Conservation (phyloP, 2,113 vertebrate species). For the Camelus bactrianus region DNA sequence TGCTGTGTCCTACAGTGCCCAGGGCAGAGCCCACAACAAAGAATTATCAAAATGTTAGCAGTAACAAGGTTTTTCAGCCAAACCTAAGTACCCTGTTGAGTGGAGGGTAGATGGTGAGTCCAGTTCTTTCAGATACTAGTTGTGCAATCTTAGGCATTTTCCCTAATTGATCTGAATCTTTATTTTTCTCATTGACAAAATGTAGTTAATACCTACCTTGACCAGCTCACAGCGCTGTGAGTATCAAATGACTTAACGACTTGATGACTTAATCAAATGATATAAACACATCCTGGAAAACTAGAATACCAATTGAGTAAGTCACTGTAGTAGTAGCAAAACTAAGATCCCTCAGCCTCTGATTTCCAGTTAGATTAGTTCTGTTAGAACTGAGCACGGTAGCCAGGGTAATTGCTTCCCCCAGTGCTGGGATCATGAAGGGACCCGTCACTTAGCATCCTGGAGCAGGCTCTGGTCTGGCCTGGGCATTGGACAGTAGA, state of each 20-base stretch:
- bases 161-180: not conserved
- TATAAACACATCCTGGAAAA: not conserved
- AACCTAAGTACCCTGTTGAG: not conserved
- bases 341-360: not conserved
- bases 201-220: not conserved
- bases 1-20: not conserved
- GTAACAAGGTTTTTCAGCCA: not conserved
- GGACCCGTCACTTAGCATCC: not conserved
- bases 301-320: not conserved
- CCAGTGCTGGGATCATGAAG: not conserved
- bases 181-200: conserved; percentile 1
- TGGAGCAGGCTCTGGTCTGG: not conserved
- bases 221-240: not conserved
- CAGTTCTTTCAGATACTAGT: not conserved
- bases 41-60: not conserved
- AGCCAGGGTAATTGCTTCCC: not conserved
- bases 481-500: not conserved
- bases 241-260: not conserved
- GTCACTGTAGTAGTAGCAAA: not conserved
- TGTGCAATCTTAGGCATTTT: not conserved
- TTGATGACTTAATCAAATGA: too few relatives aligned
- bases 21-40: not conserved
- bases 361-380: not conserved
- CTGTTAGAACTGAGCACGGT: not conserved
- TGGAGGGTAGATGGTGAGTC: not conserved